phyloP scores from a whole-genome alignment of 2,113 vertebrate genomes.

The Lycaon pictus region DNA sequence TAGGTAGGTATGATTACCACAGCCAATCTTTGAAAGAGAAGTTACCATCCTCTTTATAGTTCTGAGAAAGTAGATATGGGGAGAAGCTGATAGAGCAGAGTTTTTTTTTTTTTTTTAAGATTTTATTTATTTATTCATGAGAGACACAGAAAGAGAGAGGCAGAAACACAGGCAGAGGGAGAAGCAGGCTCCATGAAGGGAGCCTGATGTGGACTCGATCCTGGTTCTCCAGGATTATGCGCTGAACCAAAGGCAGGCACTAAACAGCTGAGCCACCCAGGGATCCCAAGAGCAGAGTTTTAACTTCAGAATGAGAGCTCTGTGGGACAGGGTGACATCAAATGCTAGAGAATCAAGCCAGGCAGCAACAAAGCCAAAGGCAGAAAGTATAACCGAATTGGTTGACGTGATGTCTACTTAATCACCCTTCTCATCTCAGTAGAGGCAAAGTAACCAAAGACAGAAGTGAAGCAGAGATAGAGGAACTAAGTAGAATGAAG shows the following conservation, averaged over 20 bases:
- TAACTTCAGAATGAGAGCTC: neutral
- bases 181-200: no score
- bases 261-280: no score
- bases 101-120: no score
- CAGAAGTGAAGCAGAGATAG: neutral
- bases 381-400: no score
- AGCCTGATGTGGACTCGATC: no score
- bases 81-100: neutral
- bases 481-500: neutral
- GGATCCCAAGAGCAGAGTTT: neutral
- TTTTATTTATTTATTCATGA: no score
- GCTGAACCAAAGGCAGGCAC: no score
- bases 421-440: neutral
- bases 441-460: neutral
- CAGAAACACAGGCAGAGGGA: no score
- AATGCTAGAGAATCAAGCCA: neutral
- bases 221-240: no score
- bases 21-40: neutral
- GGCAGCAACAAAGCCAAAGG: neutral
- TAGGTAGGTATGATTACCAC: fast-evolving
- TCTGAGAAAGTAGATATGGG: neutral
- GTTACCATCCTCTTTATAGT: neutral
- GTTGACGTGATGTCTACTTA: neutral
- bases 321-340: no score
- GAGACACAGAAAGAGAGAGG: no score